Evolutionary conservation across 2,113 vertebrate species (phyloP).

Genomic region (Pangasianodon hypophthalmus): DNA sequence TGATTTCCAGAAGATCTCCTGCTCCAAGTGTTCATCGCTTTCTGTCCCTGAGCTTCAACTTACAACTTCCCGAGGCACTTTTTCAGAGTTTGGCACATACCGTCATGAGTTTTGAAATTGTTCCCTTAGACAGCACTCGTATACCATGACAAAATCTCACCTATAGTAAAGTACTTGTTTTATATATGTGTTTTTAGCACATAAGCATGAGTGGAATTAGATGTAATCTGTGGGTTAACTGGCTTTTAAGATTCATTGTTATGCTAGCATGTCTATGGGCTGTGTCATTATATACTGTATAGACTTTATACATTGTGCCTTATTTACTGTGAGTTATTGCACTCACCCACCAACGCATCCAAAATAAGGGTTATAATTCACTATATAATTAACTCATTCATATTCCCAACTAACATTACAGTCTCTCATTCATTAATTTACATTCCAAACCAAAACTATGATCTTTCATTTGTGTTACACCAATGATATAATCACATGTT

Average conservation of each 20-base stretch:
- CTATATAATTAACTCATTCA: too few relatives aligned
- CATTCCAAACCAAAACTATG: background rate
- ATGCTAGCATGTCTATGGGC: background rate
- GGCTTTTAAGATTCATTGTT: background rate
- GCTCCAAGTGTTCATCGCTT: conserved; percentile 2
- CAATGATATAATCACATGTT: background rate
- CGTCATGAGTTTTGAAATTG: conserved; percentile 22
- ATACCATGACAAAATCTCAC: background rate
- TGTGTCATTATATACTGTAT: background rate
- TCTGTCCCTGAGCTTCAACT: conserved; percentile 16
- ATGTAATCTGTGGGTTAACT: background rate
- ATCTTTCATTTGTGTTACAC: background rate
- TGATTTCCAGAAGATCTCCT: conserved; percentile 15
- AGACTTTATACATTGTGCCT: background rate
- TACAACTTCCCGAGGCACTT: conserved; percentile 26
- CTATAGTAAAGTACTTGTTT: background rate
- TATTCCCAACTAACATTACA: background rate
- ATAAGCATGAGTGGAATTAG: background rate
- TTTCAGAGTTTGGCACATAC: conserved; percentile 27
- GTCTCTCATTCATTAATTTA: background rate
- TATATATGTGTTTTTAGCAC: background rate
- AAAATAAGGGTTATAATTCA: background rate
- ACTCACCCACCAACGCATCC: background rate
- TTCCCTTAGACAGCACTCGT: background rate
- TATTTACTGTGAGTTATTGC: background rate